Evolutionary conservation across 2,888 invertebrate species (phyloP), one percentile per base, ranked within the genome.

Genomic region (Allacma fusca): DNA sequence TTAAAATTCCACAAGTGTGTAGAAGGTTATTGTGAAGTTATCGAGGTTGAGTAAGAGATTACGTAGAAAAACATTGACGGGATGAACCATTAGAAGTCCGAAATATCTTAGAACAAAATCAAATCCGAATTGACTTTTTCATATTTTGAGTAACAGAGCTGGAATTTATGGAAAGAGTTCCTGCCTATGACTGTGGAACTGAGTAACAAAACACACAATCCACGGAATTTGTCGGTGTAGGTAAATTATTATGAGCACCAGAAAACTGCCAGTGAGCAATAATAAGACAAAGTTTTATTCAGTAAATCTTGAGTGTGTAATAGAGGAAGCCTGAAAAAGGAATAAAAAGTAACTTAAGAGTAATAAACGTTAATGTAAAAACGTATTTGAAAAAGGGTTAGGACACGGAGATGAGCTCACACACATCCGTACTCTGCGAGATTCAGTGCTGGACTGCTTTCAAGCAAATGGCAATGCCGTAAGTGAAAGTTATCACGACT

Each of bases 401-500:
- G 67, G 50, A 75, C 67, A 44, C 75, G 65, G 65, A 65, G 40
- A 44, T 23, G 68, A 50, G 57, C 34, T 65, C 65, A 65, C 26
- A 65, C 19, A n/a, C 68, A 40, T 68, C 68, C 68, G 40, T 40
- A 68, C 68, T 68, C 68, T 34, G 1, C 68, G 68, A 68, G 68
- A 68, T 68, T 68, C 68, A 68, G 43, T 40, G 23, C 68, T 68
- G 68, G 40, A 68, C 68, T 68, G 68, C 24, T 65, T 65, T 65
- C 28, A 29, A 65, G 65, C 65, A 65, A 65, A 65, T 65, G 65
- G 65, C 65, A 65, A 65, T 65, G 65, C 65, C 65, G 65, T 65
- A 65, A 65, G 65, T 65, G 65, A 65, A 65, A 65, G 65, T 65
- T 65, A 65, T 65, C 65, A 65, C 65, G 65, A 65, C 65, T 65